Percentiles rank a stretch among this genome's conserved stretches.
These are phyloP conservation scores for Phalacrocorax brasilianus DNA, from an alignment of 2,113 vertebrate species.

Conservation along the genomic window DNA sequence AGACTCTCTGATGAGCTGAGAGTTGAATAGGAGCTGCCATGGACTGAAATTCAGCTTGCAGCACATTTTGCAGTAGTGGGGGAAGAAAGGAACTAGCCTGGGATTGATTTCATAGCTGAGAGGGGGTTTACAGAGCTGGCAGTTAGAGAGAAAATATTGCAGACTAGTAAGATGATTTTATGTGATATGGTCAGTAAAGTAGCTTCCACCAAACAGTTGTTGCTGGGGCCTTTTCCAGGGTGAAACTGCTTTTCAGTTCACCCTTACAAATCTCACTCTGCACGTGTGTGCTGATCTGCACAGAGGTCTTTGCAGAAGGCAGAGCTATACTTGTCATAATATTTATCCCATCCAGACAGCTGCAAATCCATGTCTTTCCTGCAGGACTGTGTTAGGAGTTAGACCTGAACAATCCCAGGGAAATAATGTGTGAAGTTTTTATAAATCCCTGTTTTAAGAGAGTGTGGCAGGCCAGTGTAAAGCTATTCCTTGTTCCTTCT, in stretches of 20 bases:
- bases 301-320: conserved; percentile 26
- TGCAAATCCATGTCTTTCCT: not conserved
- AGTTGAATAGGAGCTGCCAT: not conserved
- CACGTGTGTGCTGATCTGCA: not conserved
- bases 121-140: conserved; percentile 5
- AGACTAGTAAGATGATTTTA: conserved; percentile 20
- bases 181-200: conserved; percentile 13
- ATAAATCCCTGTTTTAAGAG: not conserved
- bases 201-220: not conserved
- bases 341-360: not conserved
- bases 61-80: not conserved
- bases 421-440: not conserved
- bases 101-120: conserved; percentile 27
- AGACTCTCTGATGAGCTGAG: not conserved
- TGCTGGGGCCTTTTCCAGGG: not conserved
- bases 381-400: not conserved
- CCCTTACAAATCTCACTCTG: not conserved
- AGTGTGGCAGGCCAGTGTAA: not conserved
- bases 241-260: conserved; percentile 31
- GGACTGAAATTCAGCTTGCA: not conserved
- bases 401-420: not conserved
- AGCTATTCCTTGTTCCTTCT: not conserved
- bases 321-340: not conserved
- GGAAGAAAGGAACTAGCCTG: conserved; percentile 12
- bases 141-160: conserved; percentile 8